Evolutionary conservation across 2,888 invertebrate species (phyloP).

Genomic region (Agonopterix heracliana): DNA sequence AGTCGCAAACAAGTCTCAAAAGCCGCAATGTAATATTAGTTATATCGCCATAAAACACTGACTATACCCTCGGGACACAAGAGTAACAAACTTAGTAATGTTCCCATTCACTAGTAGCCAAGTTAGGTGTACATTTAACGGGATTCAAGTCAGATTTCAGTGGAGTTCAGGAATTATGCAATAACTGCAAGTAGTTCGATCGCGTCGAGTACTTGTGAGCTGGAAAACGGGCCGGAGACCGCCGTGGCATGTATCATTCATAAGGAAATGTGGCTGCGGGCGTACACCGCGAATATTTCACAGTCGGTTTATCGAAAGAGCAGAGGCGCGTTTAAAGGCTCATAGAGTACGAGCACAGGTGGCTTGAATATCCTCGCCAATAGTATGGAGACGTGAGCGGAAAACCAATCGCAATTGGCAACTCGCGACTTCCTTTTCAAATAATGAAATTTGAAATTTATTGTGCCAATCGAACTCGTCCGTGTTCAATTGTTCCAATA

Average conservation of each 20-base stretch:
- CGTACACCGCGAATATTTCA: constrained; percentile 67
- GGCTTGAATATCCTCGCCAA: constrained; percentile 70
- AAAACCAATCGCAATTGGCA: constrained; percentile 65
- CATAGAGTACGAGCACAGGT: constrained; percentile 71
- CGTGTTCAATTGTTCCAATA: constrained; percentile 53
- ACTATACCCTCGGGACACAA: constrained; percentile 10
- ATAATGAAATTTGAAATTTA: constrained; percentile 74
- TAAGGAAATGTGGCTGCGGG: constrained; percentile 59
- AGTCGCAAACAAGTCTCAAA: constrained; percentile 3
- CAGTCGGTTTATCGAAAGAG: constrained; percentile 70
- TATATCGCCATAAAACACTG: constrained; percentile 1
- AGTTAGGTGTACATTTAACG: constrained; percentile 21
- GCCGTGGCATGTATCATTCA: constrained; percentile 68
- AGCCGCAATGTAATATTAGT: constrained; percentile 5
- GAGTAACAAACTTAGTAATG: constrained; percentile 20
- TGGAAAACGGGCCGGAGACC: constrained; percentile 23
- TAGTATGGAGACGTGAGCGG: constrained; percentile 71
- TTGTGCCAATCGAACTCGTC: constrained; percentile 56
- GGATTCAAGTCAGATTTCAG: constrained; percentile 22
- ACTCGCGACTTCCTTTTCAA: constrained; percentile 70
- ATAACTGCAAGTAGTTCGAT: constrained; percentile 37
- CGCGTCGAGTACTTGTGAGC: constrained; percentile 20
- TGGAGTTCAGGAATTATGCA: constrained; percentile 42
- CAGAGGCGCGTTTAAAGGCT: constrained; percentile 68
- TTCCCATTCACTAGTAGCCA: constrained; percentile 17